phyloP scores from a whole-genome alignment of 2,888 invertebrate species.

The Hypolimnas misippus region DNA sequence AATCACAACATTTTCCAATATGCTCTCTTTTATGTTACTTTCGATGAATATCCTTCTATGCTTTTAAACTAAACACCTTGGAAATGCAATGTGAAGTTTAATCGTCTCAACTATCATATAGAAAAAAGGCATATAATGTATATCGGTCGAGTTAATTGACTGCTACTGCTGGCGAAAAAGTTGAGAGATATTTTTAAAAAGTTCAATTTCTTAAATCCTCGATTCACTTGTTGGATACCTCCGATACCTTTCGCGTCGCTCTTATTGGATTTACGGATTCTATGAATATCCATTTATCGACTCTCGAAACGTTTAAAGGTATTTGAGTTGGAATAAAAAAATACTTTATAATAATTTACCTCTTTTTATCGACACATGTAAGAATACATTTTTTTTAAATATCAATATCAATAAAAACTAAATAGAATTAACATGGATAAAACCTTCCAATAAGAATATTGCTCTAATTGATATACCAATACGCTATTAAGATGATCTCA shows the following conservation, averaged over 20 bases:
- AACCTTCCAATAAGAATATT: no score
- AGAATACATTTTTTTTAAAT: no score
- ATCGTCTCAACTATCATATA: no score
- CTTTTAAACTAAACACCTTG: no score
- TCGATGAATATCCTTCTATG: no score
- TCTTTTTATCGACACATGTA: neutral
- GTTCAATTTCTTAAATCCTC: constrained; percentile 19
- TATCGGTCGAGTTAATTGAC: neutral
- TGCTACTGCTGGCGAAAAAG: constrained; percentile 11
- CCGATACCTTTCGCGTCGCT: constrained; percentile 20
- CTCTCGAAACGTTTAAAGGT: constrained; percentile 9
- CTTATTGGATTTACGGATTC: constrained; percentile 25
- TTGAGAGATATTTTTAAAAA: constrained; percentile 11
- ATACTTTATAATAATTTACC: constrained; percentile 3
- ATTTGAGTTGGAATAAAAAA: neutral
- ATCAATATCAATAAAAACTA: no score
- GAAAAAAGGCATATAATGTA: neutral
- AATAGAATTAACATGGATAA: no score
- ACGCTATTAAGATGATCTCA: no score
- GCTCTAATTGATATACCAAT: no score
- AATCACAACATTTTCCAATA: no score
- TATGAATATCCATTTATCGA: constrained; percentile 26
- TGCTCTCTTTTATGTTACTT: no score
- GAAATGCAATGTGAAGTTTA: no score
- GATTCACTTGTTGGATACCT: constrained; percentile 27